Evolutionary conservation across 2,113 vertebrate species (phyloP).

Genomic region (Haemorhous mexicanus): DNA sequence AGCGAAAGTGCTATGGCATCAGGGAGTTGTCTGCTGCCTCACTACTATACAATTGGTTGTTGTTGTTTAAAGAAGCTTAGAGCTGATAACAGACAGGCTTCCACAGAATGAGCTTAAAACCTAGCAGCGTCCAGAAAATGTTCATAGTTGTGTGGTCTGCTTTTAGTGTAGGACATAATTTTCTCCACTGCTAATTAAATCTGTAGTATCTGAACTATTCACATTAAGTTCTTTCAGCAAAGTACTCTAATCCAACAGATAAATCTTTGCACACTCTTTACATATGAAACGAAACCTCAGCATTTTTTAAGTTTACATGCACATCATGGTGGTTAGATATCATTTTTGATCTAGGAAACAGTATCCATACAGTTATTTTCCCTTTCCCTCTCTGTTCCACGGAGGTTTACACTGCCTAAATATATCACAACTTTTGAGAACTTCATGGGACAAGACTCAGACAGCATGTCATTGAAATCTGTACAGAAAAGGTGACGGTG

Average conservation of each 20-base stretch:
- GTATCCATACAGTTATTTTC: background rate
- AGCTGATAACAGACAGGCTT: background rate
- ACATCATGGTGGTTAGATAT: accelerated
- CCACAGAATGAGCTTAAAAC: background rate
- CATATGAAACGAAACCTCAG: accelerated
- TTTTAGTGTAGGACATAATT: background rate
- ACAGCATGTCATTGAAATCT: background rate
- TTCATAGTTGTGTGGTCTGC: background rate
- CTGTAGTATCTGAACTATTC: background rate
- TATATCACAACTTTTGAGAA: background rate
- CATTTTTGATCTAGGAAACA: background rate
- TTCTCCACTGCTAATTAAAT: background rate
- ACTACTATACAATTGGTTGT: background rate
- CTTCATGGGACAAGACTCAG: background rate
- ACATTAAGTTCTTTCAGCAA: background rate
- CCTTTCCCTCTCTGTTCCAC: background rate
- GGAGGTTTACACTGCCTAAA: background rate
- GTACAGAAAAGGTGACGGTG: background rate
- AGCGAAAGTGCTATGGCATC: background rate
- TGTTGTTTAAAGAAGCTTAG: conserved; percentile 6
- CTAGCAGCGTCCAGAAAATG: background rate
- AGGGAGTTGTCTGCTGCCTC: background rate
- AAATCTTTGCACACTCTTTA: background rate
- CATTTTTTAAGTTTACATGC: background rate
- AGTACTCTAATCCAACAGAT: background rate